phyloP scores from a whole-genome alignment of 2,888 invertebrate genomes.

The Tipula confusa region DNA sequence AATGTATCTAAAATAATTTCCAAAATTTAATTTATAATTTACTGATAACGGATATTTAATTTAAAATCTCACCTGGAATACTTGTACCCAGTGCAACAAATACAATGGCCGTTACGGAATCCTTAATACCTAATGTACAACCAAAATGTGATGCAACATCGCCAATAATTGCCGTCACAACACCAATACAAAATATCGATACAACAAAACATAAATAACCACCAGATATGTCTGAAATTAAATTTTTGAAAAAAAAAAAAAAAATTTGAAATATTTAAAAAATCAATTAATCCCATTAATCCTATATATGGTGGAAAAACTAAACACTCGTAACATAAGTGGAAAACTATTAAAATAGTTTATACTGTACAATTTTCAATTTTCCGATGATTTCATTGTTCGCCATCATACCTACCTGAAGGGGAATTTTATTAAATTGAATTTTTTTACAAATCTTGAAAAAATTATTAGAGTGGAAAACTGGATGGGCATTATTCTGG shows the following conservation, averaged over 20 bases:
- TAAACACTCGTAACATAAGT: no score
- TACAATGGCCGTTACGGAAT: slow-evolving; percentile 94
- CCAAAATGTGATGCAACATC: slow-evolving; percentile 97
- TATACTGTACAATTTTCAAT: not conserved
- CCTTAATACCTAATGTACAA: slow-evolving; percentile 93
- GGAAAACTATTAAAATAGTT: no score
- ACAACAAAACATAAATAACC: slow-evolving; percentile 94
- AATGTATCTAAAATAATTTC: slow-evolving; percentile 74
- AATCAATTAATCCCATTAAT: no score
- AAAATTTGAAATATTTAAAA: not conserved
- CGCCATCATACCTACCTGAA: not conserved
- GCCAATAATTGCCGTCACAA: slow-evolving; percentile 94
- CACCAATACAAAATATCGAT: slow-evolving; percentile 87
- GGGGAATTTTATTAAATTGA: not conserved
- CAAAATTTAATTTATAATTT: not conserved
- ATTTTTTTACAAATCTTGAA: not conserved
- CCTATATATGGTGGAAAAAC: no score
- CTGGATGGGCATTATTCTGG: not conserved
- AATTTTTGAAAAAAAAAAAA: not conserved
- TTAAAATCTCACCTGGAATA: slow-evolving; percentile 75
- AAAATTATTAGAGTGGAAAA: not conserved
- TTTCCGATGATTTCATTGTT: not conserved
- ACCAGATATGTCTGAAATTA: slow-evolving; percentile 73
- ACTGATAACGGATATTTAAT: not conserved
- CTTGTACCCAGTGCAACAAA: slow-evolving; percentile 98